Conservation (phyloP, 2,797 vertebrate species). For the Chrysolophus pictus region DNA sequence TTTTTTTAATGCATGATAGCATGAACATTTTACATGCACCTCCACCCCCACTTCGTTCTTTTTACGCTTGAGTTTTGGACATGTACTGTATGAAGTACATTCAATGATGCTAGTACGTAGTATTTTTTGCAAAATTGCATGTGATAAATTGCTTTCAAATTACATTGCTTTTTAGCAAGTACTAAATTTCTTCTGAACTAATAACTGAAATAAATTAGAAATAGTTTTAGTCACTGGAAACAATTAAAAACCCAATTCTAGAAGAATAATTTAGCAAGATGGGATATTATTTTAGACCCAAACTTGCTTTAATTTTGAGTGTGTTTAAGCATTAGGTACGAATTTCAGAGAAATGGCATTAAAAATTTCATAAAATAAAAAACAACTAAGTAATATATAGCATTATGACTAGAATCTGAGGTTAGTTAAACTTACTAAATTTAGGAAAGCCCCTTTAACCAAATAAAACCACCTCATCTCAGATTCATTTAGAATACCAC, state of each 20-base stretch:
- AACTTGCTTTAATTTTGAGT: constrained; percentile 34
- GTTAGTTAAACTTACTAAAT: background rate
- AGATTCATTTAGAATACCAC: background rate
- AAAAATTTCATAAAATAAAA: background rate
- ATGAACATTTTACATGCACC: constrained; percentile 71
- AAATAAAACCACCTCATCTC: constrained; percentile 17
- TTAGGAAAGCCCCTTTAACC: constrained; percentile 31
- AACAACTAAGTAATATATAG: background rate
- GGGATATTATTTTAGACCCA: background rate
- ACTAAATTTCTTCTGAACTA: constrained; percentile 43
- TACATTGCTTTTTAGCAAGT: constrained; percentile 30
- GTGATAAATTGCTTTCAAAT: constrained; percentile 64
- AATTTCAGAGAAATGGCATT: background rate
- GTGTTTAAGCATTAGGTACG: background rate
- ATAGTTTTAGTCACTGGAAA: background rate
- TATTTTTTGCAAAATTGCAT: constrained; percentile 57
- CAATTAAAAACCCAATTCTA: background rate
- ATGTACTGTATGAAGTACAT: constrained; percentile 29
- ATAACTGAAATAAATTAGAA: background rate
- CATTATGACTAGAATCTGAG: background rate
- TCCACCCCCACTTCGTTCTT: background rate
- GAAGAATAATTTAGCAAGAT: constrained; percentile 19
- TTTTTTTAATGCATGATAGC: constrained; percentile 73
- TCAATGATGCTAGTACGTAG: background rate
- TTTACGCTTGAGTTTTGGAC: constrained; percentile 40